phyloP scores from a whole-genome alignment of 2,113 vertebrate species.

The Solea senegalensis region DNA sequence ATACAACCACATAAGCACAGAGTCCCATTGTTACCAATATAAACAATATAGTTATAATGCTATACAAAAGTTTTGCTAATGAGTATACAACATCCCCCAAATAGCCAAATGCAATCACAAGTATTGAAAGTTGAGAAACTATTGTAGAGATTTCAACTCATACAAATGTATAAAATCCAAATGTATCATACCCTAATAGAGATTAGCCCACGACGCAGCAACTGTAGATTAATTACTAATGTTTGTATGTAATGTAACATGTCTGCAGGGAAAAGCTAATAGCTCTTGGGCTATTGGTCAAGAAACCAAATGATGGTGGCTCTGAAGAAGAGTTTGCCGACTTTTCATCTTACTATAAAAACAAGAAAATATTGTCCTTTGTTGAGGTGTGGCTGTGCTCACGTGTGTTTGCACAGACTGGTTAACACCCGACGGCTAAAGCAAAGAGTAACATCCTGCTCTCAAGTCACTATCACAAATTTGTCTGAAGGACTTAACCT shows the following conservation, averaged over 20 bases:
- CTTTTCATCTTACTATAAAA: too few species aligned
- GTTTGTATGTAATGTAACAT: background rate
- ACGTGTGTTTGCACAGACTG: constrained; percentile 60
- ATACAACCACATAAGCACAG: too few species aligned
- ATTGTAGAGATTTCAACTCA: background rate
- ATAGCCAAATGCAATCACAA: background rate
- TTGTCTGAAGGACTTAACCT: background rate
- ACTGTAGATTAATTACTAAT: background rate
- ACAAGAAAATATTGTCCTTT: background rate
- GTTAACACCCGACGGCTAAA: constrained; percentile 53
- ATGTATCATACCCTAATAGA: background rate
- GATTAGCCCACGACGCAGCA: background rate
- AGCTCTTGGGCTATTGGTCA: background rate
- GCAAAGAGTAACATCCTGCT: constrained; percentile 57
- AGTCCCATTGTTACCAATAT: too few species aligned
- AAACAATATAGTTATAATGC: too few species aligned
- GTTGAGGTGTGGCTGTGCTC: constrained; percentile 34
- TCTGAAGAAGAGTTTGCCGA: background rate
- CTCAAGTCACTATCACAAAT: background rate
- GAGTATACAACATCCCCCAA: background rate
- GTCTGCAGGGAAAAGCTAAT: background rate
- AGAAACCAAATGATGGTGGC: background rate
- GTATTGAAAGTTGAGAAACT: background rate
- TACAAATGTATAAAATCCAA: background rate
- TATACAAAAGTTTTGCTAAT: too few species aligned